Percentiles rank a stretch among this genome's conserved stretches.
Conservation (phyloP, 2,888 invertebrate species). For the Macroteleia sp. region DNA sequence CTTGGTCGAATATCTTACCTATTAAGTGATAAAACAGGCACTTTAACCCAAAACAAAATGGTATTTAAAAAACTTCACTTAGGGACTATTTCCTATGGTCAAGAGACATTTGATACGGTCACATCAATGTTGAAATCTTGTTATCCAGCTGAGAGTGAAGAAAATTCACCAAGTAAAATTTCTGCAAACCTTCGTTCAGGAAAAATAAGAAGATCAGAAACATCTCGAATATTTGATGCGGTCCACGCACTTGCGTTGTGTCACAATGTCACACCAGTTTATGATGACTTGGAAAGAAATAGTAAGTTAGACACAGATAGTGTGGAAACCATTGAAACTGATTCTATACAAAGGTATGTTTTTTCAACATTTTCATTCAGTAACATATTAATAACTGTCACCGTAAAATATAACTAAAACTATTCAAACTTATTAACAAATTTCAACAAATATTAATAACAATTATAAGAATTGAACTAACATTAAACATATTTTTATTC, state of each 20-base stretch:
- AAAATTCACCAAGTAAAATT: constrained; percentile 71
- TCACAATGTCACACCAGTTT: constrained; percentile 99
- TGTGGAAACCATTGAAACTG: constrained; percentile 78
- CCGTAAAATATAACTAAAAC: too few species aligned
- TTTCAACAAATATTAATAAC: too few species aligned
- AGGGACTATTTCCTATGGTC: constrained; percentile 95
- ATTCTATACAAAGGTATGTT: constrained; percentile 82
- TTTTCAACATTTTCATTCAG: too few species aligned
- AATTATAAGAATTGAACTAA: too few species aligned
- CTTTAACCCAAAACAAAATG: constrained; percentile 99
- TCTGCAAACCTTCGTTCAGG: constrained; percentile 68
- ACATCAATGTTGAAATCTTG: constrained; percentile 75
- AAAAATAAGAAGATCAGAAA: constrained; percentile 88
- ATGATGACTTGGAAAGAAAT: constrained; percentile 86
- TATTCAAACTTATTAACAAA: too few species aligned
- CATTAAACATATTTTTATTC: too few species aligned
- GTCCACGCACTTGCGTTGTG: constrained; percentile 98
- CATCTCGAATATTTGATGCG: constrained; percentile 92
- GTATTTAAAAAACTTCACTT: constrained; percentile 97
- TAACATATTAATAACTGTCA: too few species aligned
- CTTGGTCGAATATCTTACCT: constrained; percentile 97
- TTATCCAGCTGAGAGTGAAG: constrained; percentile 71
- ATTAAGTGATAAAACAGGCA: constrained; percentile 99
- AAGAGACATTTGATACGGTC: constrained; percentile 93
- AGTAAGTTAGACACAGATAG: constrained; percentile 79